phyloP scores from a whole-genome alignment of 1,140 invertebrate species.

The Fopius arisanus region DNA sequence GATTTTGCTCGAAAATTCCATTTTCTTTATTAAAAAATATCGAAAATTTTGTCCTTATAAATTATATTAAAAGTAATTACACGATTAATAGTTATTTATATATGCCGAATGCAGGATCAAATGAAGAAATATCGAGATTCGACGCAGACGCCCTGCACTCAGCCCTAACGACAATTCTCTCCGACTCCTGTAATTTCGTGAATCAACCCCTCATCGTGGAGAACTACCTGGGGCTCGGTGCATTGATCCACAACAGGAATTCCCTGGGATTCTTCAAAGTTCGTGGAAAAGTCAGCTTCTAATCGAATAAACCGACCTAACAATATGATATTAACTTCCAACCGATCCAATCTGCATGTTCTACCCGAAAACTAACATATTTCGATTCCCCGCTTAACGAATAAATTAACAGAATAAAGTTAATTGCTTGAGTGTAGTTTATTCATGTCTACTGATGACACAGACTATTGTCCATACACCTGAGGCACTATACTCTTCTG shows the following conservation, averaged over 20 bases:
- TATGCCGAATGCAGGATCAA: conserved; percentile 47
- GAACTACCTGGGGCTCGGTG: conserved; percentile 80
- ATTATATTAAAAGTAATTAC: conserved; percentile 29
- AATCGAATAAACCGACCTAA: conserved; percentile 43
- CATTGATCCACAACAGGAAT: conserved; percentile 84
- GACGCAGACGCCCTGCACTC: conserved; percentile 69
- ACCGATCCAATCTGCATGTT: neutral
- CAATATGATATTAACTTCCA: neutral
- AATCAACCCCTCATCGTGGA: conserved; percentile 79
- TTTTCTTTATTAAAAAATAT: too few species aligned
- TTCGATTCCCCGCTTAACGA: too few species aligned
- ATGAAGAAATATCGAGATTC: conserved; percentile 61
- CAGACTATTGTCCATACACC: neutral
- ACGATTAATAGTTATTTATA: conserved; percentile 1
- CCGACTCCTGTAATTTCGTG: conserved; percentile 39
- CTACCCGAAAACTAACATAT: neutral
- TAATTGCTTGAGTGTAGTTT: too few species aligned
- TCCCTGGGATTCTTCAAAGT: conserved; percentile 86
- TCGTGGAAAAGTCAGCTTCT: conserved; percentile 86
- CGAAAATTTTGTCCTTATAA: too few species aligned
- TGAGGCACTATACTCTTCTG: neutral
- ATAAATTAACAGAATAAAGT: too few species aligned
- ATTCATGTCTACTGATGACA: neutral
- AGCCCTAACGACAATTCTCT: conserved; percentile 46
- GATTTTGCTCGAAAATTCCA: too few species aligned